phyloP scores from a whole-genome alignment of 2,888 invertebrate species.

The Calameuta filiformis region DNA sequence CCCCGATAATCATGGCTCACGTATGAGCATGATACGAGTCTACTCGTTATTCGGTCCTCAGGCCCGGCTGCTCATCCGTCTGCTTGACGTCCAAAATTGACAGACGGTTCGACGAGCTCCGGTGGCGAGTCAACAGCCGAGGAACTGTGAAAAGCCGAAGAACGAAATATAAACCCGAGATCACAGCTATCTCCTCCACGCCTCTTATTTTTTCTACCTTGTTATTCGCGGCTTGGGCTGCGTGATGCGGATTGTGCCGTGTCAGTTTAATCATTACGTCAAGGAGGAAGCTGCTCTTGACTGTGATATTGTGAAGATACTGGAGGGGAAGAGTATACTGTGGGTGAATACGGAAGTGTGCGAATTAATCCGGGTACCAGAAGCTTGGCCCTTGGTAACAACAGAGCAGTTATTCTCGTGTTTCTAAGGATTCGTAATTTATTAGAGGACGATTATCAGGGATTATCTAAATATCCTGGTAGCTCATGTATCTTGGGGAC shows the following conservation, averaged over 20 bases:
- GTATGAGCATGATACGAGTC: neutral
- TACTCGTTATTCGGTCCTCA: neutral
- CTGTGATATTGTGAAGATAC: neutral
- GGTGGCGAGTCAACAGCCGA: neutral
- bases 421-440: neutral
- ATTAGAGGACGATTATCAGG: neutral
- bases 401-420: neutral
- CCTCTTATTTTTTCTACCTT: neutral
- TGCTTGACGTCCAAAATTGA: neutral
- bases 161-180: neutral
- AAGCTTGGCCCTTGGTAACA: neutral
- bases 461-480: neutral
- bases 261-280: conserved; percentile 16
- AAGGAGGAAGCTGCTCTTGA: neutral
- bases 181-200: neutral
- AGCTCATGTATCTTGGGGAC: neutral
- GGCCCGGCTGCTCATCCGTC: neutral
- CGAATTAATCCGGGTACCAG: neutral
- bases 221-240: neutral
- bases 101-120: neutral
- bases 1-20: neutral
- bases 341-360: neutral
- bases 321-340: neutral
- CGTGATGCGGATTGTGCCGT: conserved; percentile 9
- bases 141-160: neutral